Evolutionary conservation across 2,888 invertebrate species (phyloP), one percentile per base, ranked within the genome.

Genomic region (Anticlea derivata): DNA sequence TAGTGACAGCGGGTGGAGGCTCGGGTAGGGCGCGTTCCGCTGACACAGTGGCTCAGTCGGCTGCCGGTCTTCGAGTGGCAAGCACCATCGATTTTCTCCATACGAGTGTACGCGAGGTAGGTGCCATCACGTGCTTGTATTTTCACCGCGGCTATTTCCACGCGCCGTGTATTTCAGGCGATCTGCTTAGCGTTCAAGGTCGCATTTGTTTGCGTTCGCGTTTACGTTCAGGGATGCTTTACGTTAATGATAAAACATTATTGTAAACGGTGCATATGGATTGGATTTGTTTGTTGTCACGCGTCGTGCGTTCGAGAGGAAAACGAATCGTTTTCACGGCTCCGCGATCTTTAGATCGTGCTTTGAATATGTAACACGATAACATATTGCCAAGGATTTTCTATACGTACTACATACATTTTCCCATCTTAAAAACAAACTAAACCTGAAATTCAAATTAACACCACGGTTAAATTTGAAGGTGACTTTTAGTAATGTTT

Each of bases 21-120:
- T 82, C 83, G 83, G 85, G 86, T 78, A 84, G 84, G 88, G 88
- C 88, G 86, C 82, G 86, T 80, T 79, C 84, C 71, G 82, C 86
- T 91, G 91, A 91, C 91, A 91, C 85, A 87, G 85, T 92, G 92
- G 91, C 92, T 92, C 92, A 92, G 92, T 91, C 81, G 79, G 83
- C 83, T 80, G 80, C 79, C 85, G 87, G 86, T 83, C 87, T 86
- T 82, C 83, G 83, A 86, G 88, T 88, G 82, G 82, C 86, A 86
- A 88, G 83, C 87, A 87, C 78, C 87, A 89, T 89, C 84, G 89
- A 88, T 88, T 86, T 86, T 86, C 87, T 80, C 73, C 81, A 82
- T 78, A 85, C 82, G 75, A 70, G 79, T 71, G 73, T 81, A 80
- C 83, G 76, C 80, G 82, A 89, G 89, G 89, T 89, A 88, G 79